Conservation (phyloP, 2,113 vertebrate species). For the Hemichromis elongatus region DNA sequence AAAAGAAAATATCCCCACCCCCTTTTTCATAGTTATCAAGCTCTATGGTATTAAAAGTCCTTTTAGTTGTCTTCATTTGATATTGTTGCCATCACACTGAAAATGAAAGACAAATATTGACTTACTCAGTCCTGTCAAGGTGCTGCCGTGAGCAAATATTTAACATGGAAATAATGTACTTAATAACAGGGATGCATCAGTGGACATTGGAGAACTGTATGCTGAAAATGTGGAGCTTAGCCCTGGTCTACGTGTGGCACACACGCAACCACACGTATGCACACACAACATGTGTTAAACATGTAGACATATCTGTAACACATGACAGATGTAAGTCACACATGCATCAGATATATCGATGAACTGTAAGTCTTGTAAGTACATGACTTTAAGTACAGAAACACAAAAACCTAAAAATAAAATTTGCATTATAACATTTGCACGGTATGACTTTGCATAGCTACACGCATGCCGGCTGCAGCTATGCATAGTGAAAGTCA, state of each 20-base stretch:
- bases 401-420: neutral
- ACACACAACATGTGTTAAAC: conserved; percentile 18
- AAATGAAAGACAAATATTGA: conserved; percentile 18
- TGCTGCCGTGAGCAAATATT: conserved; percentile 9
- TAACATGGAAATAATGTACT: conserved; percentile 21
- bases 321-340: neutral
- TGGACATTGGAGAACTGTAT: conserved; percentile 6
- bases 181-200: conserved; percentile 16
- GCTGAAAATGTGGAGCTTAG: conserved; percentile 13
- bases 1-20: neutral
- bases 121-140: neutral
- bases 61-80: neutral
- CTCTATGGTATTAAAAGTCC: neutral
- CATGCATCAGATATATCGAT: neutral
- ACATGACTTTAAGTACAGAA: neutral
- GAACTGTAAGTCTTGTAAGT: neutral
- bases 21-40: neutral
- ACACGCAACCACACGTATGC: neutral
- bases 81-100: neutral
- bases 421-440: neutral
- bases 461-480: neutral
- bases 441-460: neutral
- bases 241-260: conserved; percentile 10
- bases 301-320: neutral
- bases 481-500: neutral